Evolutionary conservation across 2,888 invertebrate genomes (phyloP).

Genomic region (Tetragonula carbonaria): DNA sequence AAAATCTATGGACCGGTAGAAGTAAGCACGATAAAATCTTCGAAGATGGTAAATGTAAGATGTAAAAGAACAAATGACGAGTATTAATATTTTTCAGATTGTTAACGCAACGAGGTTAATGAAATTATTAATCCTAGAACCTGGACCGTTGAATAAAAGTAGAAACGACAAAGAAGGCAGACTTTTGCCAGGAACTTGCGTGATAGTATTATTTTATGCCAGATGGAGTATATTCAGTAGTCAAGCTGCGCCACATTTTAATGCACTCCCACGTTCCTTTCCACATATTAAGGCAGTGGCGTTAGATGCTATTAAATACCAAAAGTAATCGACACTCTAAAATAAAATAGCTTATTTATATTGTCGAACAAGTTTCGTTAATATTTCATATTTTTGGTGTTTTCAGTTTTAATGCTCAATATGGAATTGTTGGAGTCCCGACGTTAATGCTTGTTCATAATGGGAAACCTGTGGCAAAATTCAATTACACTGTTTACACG

Average conservation of each 20-base stretch:
- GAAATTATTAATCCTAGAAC: constrained; percentile 87
- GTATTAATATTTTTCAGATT: constrained; percentile 83
- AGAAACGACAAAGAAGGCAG: constrained; percentile 82
- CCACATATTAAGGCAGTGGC: constrained; percentile 95
- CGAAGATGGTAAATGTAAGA: background rate
- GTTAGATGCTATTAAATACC: constrained; percentile 93
- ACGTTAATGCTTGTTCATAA: constrained; percentile 95
- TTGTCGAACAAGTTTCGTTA: background rate
- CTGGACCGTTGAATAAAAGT: constrained; percentile 87
- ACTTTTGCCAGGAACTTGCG: constrained; percentile 88
- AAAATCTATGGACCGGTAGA: constrained; percentile 80
- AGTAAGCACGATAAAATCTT: constrained; percentile 62
- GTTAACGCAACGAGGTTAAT: constrained; percentile 90
- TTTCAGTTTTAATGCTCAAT: constrained; percentile 92
- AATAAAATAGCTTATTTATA: background rate
- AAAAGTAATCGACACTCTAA: constrained; percentile 84
- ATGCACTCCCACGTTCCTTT: constrained; percentile 94
- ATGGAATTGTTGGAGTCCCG: constrained; percentile 96
- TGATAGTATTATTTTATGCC: constrained; percentile 94
- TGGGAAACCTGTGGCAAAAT: constrained; percentile 93
- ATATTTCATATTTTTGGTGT: background rate
- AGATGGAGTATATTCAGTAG: constrained; percentile 96
- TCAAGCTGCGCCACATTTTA: constrained; percentile 94
- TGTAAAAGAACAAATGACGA: background rate
- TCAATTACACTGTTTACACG: constrained; percentile 92